Percentiles rank a stretch among this genome's conserved stretches.
Evolutionary conservation across 1,140 invertebrate species (phyloP).

Genomic region (Campoletis sonorensis): DNA sequence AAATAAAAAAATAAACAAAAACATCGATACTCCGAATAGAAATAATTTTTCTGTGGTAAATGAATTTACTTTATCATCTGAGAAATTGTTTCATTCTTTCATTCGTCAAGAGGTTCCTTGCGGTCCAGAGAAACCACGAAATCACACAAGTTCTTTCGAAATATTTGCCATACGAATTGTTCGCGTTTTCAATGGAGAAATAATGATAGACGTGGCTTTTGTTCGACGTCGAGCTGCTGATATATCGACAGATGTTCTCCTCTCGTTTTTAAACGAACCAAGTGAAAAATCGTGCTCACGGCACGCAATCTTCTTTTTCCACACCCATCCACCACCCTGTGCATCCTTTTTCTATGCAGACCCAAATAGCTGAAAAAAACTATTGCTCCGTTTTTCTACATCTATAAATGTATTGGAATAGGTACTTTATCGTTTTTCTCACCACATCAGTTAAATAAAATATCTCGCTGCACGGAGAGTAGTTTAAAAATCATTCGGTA

Average conservation of each 20-base stretch:
- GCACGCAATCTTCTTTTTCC: constrained; percentile 22
- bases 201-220: neutral
- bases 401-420: neutral
- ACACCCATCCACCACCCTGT: neutral
- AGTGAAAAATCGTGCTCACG: constrained; percentile 41
- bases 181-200: neutral
- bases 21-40: too few species aligned
- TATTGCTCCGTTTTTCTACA: neutral
- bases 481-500: constrained; percentile 42
- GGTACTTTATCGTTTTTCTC: constrained; percentile 2
- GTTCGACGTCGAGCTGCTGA: constrained; percentile 8
- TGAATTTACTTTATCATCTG: too few species aligned
- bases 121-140: neutral
- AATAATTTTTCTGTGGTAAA: too few species aligned
- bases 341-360: constrained; percentile 6
- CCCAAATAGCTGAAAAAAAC: neutral
- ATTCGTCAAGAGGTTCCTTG: neutral
- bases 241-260: constrained; percentile 41
- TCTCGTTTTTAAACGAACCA: constrained; percentile 15
- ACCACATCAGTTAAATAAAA: constrained; percentile 32
- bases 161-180: constrained; percentile 6
- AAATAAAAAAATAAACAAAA: too few species aligned
- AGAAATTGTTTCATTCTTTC: neutral
- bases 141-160: neutral
- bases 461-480: constrained; percentile 33